Percentiles rank a stretch among this genome's conserved stretches.
phyloP scores from a whole-genome alignment of 2,113 vertebrate species.

The Nycticorax nycticorax region DNA sequence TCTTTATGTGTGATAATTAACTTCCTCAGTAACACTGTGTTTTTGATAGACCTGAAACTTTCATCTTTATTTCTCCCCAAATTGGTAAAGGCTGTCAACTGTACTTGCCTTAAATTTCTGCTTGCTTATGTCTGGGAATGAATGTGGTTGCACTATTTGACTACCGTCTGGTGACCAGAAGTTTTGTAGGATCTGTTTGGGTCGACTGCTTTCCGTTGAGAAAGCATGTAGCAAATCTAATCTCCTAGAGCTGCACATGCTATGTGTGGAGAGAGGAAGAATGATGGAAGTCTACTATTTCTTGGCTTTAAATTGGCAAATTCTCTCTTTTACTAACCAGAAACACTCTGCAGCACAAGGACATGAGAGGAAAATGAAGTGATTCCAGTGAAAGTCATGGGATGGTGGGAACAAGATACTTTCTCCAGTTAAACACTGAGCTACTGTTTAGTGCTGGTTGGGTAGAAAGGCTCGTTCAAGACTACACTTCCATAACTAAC shows the following conservation, averaged over 20 bases:
- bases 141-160: not conserved
- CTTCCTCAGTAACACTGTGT: not conserved
- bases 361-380: not conserved
- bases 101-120: not conserved
- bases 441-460: not conserved
- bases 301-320: not conserved
- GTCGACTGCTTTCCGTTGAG: not conserved
- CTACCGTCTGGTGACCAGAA: not conserved
- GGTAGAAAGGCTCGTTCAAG: not conserved
- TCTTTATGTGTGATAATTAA: not conserved
- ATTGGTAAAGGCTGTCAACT: not conserved
- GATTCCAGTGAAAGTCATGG: not conserved
- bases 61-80: not conserved
- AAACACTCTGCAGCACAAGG: not conserved
- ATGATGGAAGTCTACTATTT: not conserved
- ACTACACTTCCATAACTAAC: not conserved
- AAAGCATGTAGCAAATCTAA: not conserved
- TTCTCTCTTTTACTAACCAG: not conserved
- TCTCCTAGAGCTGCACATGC: not conserved
- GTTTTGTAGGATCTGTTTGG: not conserved
- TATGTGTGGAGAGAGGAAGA: not conserved
- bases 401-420: not conserved
- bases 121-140: not conserved
- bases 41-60: not conserved
- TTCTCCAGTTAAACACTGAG: not conserved